Conservation (phyloP, 2,888 invertebrate genomes). For the Leptopilina myrica region DNA sequence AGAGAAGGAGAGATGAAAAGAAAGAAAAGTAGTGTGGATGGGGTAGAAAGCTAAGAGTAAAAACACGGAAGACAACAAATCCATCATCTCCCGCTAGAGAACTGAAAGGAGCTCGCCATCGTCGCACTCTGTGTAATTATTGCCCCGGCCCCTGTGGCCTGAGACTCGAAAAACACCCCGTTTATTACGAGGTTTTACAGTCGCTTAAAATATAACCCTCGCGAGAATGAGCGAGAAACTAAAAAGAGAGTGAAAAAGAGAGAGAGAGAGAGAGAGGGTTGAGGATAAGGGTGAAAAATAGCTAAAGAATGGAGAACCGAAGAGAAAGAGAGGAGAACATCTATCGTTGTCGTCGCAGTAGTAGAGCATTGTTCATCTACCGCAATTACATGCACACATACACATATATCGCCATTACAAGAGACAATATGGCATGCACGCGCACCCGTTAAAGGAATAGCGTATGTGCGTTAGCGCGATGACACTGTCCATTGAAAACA, state of each 20-base stretch:
- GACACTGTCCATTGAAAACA: conserved; percentile 65
- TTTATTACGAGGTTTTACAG: conserved; percentile 67
- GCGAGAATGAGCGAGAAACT: conserved; percentile 42
- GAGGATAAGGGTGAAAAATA: conserved; percentile 39
- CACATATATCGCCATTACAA: neutral
- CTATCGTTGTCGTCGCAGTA: conserved; percentile 48
- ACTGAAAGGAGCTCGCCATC: conserved; percentile 66
- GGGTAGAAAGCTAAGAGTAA: conserved; percentile 43
- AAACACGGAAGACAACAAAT: conserved; percentile 67
- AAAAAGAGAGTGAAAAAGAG: conserved; percentile 31
- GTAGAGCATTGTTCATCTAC: conserved; percentile 57
- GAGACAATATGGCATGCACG: conserved; percentile 36
- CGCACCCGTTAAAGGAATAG: neutral
- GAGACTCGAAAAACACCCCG: conserved; percentile 64
- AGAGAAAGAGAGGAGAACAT: conserved; percentile 12
- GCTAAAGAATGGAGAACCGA: conserved; percentile 39
- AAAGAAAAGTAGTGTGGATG: conserved; percentile 43
- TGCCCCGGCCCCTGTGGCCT: conserved; percentile 68
- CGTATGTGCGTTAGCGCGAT: conserved; percentile 53
- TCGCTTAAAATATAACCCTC: conserved; percentile 66
- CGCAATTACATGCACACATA: conserved; percentile 44
- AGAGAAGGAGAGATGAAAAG: conserved; percentile 40
- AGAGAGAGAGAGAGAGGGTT: conserved; percentile 24
- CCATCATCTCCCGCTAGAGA: conserved; percentile 63
- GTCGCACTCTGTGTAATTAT: conserved; percentile 71